phyloP scores from a whole-genome alignment of 2,113 vertebrate genomes.

The Verasper variegatus region DNA sequence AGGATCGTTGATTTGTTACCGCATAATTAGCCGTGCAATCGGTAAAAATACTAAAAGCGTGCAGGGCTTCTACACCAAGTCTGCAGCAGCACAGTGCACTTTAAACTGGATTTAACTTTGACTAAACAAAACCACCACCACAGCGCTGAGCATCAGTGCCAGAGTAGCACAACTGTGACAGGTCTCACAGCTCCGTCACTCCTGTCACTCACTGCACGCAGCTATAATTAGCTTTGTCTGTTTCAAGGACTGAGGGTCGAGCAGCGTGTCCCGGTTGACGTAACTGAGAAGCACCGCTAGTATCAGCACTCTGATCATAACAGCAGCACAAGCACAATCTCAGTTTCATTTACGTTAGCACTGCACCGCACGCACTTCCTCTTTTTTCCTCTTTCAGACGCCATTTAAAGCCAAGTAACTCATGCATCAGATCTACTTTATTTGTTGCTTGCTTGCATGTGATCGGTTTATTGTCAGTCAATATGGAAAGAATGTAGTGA shows the following conservation, averaged over 20 bases:
- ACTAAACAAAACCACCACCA: constrained; percentile 15
- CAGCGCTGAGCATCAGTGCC: constrained; percentile 1
- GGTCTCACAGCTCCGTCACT: constrained; percentile 49
- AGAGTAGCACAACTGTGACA: constrained; percentile 46
- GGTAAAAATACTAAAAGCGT: too few relatives aligned
- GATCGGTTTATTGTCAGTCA: neutral
- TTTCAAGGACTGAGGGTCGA: constrained; percentile 15
- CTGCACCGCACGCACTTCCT: neutral
- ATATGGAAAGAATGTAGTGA: neutral
- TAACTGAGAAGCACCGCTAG: too few relatives aligned
- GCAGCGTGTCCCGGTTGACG: too few relatives aligned
- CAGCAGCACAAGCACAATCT: neutral
- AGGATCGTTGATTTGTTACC: neutral
- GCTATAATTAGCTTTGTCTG: constrained; percentile 57
- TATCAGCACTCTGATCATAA: too few relatives aligned
- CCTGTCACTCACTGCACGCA: constrained; percentile 32
- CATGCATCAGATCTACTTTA: neutral
- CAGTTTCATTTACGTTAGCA: constrained; percentile 5
- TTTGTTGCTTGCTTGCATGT: neutral
- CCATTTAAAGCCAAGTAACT: neutral
- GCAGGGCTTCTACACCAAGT: constrained; percentile 4
- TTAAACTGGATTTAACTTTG: constrained; percentile 4
- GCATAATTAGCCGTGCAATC: too few relatives aligned
- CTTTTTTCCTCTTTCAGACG: neutral
- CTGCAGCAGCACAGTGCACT: neutral